Conservation (phyloP, 1,140 invertebrate species). For the Zaprionus africanus region DNA sequence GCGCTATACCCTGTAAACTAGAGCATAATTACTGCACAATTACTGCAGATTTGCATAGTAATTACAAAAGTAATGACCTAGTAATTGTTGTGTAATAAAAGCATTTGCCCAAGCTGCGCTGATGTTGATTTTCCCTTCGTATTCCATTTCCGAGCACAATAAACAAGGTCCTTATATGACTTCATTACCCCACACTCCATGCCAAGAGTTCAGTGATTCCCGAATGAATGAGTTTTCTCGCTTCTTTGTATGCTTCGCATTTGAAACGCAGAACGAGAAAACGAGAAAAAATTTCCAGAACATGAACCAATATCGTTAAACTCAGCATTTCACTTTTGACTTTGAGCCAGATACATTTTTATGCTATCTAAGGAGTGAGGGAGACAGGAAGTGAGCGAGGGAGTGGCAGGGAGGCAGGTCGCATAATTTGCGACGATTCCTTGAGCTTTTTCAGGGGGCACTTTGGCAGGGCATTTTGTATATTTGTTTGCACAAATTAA, state of each 20-base stretch:
- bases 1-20: conserved; percentile 13
- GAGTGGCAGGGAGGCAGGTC: neutral
- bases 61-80: neutral
- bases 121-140: neutral
- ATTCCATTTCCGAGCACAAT: neutral
- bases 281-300: conserved; percentile 16
- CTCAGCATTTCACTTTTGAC: conserved; percentile 65
- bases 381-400: neutral
- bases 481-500: conserved; percentile 80
- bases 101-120: neutral
- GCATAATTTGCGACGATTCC: conserved; percentile 41
- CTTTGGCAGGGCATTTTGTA: conserved; percentile 33
- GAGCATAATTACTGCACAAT: neutral
- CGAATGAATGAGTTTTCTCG: neutral
- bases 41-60: neutral
- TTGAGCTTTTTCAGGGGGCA: neutral
- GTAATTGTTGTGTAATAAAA: conserved; percentile 2
- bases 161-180: conserved; percentile 5
- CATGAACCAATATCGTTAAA: conserved; percentile 48
- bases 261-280: conserved; percentile 1
- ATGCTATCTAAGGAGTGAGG: no score
- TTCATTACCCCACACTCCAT: neutral
- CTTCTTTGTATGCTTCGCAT: conserved; percentile 16
- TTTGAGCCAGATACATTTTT: conserved; percentile 43
- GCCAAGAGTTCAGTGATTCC: neutral